A percentile compares a stretch with the other conserved stretches of the same genome.
Conservation (phyloP, 1,140 invertebrate genomes). For the Camponotus pennsylvanicus region DNA sequence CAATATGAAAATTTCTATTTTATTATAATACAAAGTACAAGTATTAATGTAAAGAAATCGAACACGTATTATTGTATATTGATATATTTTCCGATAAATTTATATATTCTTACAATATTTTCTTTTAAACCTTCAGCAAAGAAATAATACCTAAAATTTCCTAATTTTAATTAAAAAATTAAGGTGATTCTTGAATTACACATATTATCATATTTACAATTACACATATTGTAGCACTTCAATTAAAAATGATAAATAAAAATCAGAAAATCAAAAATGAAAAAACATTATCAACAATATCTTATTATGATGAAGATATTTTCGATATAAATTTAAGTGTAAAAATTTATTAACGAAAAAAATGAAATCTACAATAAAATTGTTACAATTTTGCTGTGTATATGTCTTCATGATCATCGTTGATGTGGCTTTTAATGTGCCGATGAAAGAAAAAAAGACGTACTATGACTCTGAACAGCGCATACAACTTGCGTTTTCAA, state of each 20-base stretch:
- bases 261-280: neutral
- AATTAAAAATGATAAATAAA: no score
- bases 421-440: no score
- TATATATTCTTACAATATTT: neutral
- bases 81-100: neutral
- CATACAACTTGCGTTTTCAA: no score
- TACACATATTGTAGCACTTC: no score
- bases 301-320: neutral
- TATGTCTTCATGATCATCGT: no score
- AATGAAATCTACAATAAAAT: no score
- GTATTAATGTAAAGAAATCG: neutral
- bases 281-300: neutral
- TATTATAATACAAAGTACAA: constrained; percentile 21
- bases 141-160: neutral
- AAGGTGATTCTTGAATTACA: no score
- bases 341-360: no score
- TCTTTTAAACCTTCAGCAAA: neutral
- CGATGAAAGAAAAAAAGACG: no score
- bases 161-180: neutral
- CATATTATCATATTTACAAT: no score
- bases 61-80: neutral
- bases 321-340: neutral
- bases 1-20: constrained; percentile 19
- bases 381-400: no score
- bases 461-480: no score